Conservation (phyloP, 2,113 vertebrate species). For the Colaptes auratus region DNA sequence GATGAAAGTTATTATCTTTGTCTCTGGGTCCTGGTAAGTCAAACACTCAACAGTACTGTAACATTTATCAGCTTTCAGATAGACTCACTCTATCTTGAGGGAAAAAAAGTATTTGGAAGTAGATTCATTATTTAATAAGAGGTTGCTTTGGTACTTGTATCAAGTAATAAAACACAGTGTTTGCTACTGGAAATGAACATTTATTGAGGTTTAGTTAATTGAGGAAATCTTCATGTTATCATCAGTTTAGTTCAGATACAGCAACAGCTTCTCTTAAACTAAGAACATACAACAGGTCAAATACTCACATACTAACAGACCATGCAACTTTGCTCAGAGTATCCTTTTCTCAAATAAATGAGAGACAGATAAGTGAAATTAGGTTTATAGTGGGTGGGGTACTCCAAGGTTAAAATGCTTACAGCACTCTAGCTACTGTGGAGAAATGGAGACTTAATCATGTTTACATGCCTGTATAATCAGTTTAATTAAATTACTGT, state of each 20-base stretch:
- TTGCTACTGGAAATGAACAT: neutral
- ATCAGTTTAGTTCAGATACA: neutral
- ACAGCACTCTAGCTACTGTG: neutral
- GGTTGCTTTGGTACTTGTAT: neutral
- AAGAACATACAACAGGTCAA: neutral
- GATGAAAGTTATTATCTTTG: neutral
- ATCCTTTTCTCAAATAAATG: neutral
- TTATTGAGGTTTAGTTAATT: neutral
- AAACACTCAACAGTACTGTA: neutral
- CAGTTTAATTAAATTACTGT: slow-evolving; percentile 50
- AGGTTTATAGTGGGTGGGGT: neutral
- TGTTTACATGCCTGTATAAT: slow-evolving; percentile 41
- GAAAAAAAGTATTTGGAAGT: neutral
- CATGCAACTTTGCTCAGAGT: neutral
- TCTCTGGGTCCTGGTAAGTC: neutral
- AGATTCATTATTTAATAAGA: neutral
- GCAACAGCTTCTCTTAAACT: neutral
- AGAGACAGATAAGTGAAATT: neutral
- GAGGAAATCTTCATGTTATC: neutral
- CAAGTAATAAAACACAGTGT: neutral
- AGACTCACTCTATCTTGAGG: neutral
- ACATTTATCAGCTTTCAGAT: neutral
- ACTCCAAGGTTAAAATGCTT: neutral
- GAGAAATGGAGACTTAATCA: neutral
- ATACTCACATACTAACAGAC: neutral